A percentile compares a stretch with the other conserved stretches of the same genome.
These are phyloP conservation scores for Tapirus indicus DNA, from an alignment of 2,797 vertebrate genomes.

Conservation along the genomic window DNA sequence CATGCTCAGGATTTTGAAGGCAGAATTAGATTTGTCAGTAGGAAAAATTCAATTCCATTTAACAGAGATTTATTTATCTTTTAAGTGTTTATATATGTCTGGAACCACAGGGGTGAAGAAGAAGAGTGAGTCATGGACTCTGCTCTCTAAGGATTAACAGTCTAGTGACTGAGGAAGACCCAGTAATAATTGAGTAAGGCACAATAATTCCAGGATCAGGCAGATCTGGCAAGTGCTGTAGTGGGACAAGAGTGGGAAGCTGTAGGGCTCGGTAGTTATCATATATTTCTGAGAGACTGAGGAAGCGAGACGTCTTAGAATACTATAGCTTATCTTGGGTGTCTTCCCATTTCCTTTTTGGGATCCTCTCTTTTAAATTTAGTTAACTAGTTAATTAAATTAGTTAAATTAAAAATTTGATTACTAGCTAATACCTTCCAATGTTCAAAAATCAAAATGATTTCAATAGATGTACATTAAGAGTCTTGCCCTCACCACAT, in stretches of 20 bases:
- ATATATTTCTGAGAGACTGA: background rate
- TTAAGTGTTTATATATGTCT: conserved; percentile 64
- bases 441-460: background rate
- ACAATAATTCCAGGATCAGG: background rate
- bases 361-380: background rate
- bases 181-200: background rate
- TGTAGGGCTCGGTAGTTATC: background rate
- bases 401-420: background rate
- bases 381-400: background rate
- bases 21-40: conserved; percentile 75
- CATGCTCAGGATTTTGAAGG: conserved; percentile 63
- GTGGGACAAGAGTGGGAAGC: too few relatives aligned
- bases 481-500: background rate
- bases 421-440: background rate
- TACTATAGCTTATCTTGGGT: background rate
- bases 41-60: conserved; percentile 75
- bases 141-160: conserved; percentile 65
- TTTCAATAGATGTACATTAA: background rate
- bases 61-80: conserved; percentile 76
- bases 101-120: conserved; percentile 32
- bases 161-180: background rate
- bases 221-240: background rate
- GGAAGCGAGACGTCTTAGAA: background rate
- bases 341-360: background rate
- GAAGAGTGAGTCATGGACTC: conserved; percentile 34